phyloP scores from a whole-genome alignment of 2,888 invertebrate genomes.

The Clusia tigrina region DNA sequence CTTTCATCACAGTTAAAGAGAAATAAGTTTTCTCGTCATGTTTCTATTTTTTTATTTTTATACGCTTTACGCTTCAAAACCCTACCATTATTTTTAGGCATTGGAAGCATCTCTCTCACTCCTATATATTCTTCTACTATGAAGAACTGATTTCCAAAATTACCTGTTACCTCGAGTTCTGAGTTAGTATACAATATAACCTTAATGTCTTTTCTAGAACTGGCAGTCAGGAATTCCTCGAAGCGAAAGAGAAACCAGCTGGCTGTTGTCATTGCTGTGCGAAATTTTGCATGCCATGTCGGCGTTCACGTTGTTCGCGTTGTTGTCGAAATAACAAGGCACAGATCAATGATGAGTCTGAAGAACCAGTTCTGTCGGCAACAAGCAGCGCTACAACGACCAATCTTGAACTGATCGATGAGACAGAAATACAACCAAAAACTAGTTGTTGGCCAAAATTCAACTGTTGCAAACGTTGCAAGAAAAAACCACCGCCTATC shows the following conservation, averaged over 20 bases:
- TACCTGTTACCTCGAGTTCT: slow-evolving; percentile 18
- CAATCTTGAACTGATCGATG: slow-evolving; percentile 55
- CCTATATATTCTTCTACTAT: too few species aligned
- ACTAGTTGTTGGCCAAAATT: slow-evolving; percentile 59
- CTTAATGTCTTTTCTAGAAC: slow-evolving; percentile 40
- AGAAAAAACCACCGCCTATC: slow-evolving; percentile 59
- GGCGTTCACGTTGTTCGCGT: slow-evolving; percentile 58
- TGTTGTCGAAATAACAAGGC: slow-evolving; percentile 53
- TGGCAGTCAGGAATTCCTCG: slow-evolving; percentile 60
- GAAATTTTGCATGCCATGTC: slow-evolving; percentile 61
- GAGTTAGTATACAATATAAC: slow-evolving; percentile 16
- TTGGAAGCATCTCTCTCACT: too few species aligned
- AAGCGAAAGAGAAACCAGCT: slow-evolving; percentile 40
- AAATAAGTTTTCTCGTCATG: too few species aligned
- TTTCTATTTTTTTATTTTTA: too few species aligned
- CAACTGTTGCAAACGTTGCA: slow-evolving; percentile 63
- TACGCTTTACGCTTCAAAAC: too few species aligned
- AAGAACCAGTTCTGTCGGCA: slow-evolving; percentile 50
- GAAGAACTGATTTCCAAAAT: not conserved
- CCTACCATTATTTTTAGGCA: too few species aligned
- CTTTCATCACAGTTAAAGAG: too few species aligned
- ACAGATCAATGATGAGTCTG: slow-evolving; percentile 45
- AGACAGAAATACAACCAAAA: slow-evolving; percentile 44
- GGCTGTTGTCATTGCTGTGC: slow-evolving; percentile 58
- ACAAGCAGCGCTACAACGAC: slow-evolving; percentile 55